Evolutionary conservation across 1,140 invertebrate species (phyloP).

Genomic region (Philaenus spumarius): DNA sequence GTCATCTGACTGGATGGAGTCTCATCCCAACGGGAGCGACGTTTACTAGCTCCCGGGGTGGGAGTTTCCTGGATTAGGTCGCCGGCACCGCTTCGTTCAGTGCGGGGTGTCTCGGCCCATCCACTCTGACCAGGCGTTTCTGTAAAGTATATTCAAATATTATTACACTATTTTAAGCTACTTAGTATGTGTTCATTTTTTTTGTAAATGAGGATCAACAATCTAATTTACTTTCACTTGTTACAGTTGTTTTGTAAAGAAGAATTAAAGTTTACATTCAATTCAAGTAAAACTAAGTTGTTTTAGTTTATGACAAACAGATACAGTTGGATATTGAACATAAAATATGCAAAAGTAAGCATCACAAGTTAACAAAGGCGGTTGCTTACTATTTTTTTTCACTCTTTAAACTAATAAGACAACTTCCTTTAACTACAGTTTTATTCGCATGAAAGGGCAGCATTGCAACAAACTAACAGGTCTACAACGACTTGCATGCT

Average conservation of each 20-base stretch:
- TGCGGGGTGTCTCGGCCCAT: slow-evolving; percentile 96
- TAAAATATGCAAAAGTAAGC: too few species aligned
- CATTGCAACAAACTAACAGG: too few species aligned
- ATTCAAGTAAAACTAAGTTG: neutral
- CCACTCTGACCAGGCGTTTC: slow-evolving; percentile 94
- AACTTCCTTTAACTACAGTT: too few species aligned
- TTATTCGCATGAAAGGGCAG: too few species aligned
- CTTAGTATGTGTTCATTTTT: neutral
- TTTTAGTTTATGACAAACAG: neutral
- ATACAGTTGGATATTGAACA: too few species aligned
- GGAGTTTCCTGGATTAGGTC: slow-evolving; percentile 80
- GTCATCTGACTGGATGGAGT: slow-evolving; percentile 58
- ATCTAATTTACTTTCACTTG: neutral
- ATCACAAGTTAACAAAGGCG: too few species aligned
- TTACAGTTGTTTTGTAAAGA: neutral
- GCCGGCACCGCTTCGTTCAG: slow-evolving; percentile 65
- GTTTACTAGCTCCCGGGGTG: slow-evolving; percentile 87
- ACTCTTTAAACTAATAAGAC: too few species aligned
- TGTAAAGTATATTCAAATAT: neutral
- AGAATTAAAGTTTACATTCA: neutral
- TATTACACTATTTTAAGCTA: neutral
- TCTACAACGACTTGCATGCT: too few species aligned
- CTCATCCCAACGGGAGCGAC: slow-evolving; percentile 95
- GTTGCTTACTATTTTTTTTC: too few species aligned
- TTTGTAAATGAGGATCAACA: neutral